Conservation (phyloP, 1,140 invertebrate genomes). For the Tyrophagus putrescentiae region DNA sequence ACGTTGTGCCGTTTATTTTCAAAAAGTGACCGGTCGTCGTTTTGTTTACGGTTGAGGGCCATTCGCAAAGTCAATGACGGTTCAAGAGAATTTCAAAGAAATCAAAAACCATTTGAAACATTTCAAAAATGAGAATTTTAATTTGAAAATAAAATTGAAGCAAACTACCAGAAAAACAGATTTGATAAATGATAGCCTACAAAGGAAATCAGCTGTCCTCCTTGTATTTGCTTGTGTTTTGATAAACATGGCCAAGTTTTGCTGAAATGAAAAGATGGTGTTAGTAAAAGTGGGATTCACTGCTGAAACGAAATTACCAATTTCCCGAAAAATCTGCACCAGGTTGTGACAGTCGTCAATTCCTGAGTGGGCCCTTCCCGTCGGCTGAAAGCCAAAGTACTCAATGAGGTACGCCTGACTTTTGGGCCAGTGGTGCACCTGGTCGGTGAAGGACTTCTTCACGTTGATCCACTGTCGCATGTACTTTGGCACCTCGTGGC, state of each 20-base stretch:
- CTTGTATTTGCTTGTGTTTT: not conserved
- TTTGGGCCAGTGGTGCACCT: slow-evolving; percentile 14
- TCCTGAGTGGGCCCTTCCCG: slow-evolving; percentile 21
- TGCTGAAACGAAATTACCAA: not conserved
- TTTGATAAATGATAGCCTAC: not conserved
- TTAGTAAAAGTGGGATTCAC: not conserved
- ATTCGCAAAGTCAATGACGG: too few relatives aligned
- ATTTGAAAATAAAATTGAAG: too few relatives aligned
- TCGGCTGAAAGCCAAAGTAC: slow-evolving; percentile 5
- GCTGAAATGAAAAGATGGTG: not conserved
- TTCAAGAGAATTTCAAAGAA: too few relatives aligned
- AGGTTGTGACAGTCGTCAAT: slow-evolving; percentile 25
- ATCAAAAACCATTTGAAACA: too few relatives aligned
- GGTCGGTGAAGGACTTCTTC: slow-evolving; percentile 21
- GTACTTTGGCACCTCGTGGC: slow-evolving; percentile 12
- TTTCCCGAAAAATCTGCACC: slow-evolving; percentile 4
- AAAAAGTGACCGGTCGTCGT: too few relatives aligned
- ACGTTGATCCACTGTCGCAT: slow-evolving; percentile 24
- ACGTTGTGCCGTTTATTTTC: too few relatives aligned
- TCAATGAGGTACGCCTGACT: slow-evolving; percentile 20
- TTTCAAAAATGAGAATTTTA: too few relatives aligned
- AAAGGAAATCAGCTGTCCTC: not conserved
- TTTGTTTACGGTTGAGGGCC: too few relatives aligned
- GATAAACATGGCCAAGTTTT: not conserved
- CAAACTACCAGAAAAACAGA: too few relatives aligned